A percentile compares a stretch with the other conserved stretches of the same genome.
Evolutionary conservation across 2,888 invertebrate species (phyloP).

Genomic region (Ectemnius lituratus): DNA sequence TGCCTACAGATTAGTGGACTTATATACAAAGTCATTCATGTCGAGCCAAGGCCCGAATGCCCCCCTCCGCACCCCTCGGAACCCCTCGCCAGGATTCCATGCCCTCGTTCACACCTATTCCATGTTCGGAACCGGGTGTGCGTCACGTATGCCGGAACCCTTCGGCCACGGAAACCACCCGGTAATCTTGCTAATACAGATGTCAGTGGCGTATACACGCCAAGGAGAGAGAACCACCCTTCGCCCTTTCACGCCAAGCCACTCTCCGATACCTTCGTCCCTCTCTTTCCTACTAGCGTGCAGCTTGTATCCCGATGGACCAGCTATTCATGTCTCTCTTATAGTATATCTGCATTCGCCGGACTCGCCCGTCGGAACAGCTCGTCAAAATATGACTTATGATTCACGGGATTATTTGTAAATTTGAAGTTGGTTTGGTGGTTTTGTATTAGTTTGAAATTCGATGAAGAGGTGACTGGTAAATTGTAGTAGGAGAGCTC

Average conservation of each 20-base stretch:
- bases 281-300: background rate
- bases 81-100: slow-evolving; percentile 23
- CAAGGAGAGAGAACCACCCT: slow-evolving; percentile 45
- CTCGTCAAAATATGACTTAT: no score
- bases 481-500: no score
- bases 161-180: slow-evolving; percentile 55
- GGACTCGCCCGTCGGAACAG: no score
- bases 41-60: slow-evolving; percentile 50
- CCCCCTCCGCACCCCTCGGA: slow-evolving; percentile 30
- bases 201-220: slow-evolving; percentile 69
- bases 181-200: slow-evolving; percentile 77
- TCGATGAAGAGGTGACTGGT: no score
- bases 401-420: no score
- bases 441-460: no score
- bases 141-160: slow-evolving; percentile 60
- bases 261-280: slow-evolving; percentile 15
- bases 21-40: slow-evolving; percentile 68
- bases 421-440: no score
- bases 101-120: slow-evolving; percentile 68
- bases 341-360: no score
- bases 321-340: background rate
- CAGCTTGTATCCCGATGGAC: background rate
- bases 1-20: slow-evolving; percentile 75
- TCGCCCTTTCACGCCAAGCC: slow-evolving; percentile 47
- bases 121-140: slow-evolving; percentile 64